phyloP scores from a whole-genome alignment of 2,113 vertebrate species.

The Scomber scombrus region DNA sequence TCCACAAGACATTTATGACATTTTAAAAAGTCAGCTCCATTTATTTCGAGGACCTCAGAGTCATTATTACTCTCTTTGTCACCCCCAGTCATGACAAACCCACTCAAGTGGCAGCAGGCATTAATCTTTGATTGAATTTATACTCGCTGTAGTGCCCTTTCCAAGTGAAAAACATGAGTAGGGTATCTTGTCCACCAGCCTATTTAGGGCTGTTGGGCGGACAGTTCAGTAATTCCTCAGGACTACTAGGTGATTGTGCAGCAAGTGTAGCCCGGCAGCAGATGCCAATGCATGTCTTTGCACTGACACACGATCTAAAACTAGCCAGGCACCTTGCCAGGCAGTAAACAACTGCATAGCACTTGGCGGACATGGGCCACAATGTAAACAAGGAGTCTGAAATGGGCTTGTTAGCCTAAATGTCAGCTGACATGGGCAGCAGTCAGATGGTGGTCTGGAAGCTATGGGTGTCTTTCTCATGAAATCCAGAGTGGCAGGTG shows the following conservation, averaged over 20 bases:
- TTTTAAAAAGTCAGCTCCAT: neutral
- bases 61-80: neutral
- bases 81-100: neutral
- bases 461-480: neutral
- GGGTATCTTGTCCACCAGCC: neutral
- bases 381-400: conserved; percentile 53
- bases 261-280: conserved; percentile 24
- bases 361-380: conserved; percentile 14
- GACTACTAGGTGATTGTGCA: neutral
- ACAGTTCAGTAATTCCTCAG: neutral
- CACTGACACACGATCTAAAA: conserved; percentile 73
- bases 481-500: neutral
- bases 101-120: neutral
- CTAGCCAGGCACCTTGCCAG: conserved; percentile 57
- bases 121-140: neutral
- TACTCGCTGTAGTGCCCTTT: neutral
- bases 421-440: neutral
- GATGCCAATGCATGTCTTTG: conserved; percentile 51
- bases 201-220: neutral
- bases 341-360: conserved; percentile 52
- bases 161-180: conserved; percentile 10
- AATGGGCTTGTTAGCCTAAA: conserved; percentile 24
- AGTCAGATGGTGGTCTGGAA: neutral
- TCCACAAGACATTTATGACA: neutral
- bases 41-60: neutral